Percentiles rank a stretch among this genome's conserved stretches.
These are phyloP conservation scores for Microchirus variegatus DNA, from an alignment of 2,797 vertebrate species.

Conservation along the genomic window DNA sequence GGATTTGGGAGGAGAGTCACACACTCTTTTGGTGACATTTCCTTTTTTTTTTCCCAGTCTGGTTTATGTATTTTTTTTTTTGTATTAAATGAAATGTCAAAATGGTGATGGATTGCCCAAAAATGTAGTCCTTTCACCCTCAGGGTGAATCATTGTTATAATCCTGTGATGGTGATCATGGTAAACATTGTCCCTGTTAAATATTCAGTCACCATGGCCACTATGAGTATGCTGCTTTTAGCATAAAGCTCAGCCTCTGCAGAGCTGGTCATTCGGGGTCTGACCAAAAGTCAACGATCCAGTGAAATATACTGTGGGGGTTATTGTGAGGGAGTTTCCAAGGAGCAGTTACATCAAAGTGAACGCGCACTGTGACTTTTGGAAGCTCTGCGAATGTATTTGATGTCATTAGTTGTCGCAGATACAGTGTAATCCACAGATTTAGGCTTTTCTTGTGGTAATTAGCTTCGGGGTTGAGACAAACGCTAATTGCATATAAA, in stretches of 20 bases:
- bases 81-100: too few relatives aligned
- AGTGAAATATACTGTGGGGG: neutral
- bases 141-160: neutral
- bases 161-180: neutral
- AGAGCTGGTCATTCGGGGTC: neutral
- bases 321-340: neutral
- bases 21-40: too few relatives aligned
- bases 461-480: neutral
- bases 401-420: neutral
- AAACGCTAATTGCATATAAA: neutral
- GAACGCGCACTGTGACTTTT: neutral
- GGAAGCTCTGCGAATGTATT: neutral
- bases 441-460: conserved; percentile 4
- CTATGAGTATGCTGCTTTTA: neutral
- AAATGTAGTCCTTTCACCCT: neutral
- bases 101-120: too few relatives aligned
- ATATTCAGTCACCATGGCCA: neutral
- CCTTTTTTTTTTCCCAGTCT: too few relatives aligned
- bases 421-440: neutral
- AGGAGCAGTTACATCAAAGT: neutral
- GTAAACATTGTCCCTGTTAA: neutral
- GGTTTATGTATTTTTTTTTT: too few relatives aligned
- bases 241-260: neutral
- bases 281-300: neutral
- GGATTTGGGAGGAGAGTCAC: too few relatives aligned